Conservation (phyloP, 1,140 invertebrate genomes). For the Apolygus lucorum region DNA sequence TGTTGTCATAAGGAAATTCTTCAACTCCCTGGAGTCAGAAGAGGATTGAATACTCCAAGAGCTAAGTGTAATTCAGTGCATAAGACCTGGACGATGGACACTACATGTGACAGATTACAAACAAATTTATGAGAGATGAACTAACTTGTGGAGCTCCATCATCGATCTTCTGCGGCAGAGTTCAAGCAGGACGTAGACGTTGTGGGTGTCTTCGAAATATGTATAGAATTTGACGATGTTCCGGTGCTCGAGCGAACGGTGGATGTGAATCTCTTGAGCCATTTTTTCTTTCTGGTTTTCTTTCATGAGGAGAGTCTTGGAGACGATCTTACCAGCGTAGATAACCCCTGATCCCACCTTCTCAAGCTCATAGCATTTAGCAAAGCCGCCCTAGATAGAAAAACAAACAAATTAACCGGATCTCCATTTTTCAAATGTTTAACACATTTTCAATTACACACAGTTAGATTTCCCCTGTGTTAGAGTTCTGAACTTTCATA, state of each 20-base stretch:
- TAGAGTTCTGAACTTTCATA: too few relatives aligned
- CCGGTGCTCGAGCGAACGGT: constrained; percentile 72
- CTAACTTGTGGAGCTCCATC: constrained; percentile 77
- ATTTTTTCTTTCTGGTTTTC: constrained; percentile 91
- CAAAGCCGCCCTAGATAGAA: constrained; percentile 86
- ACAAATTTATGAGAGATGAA: too few relatives aligned
- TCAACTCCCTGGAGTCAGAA: too few relatives aligned
- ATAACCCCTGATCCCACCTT: constrained; percentile 65
- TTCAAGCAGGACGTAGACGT: constrained; percentile 95
- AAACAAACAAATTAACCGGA: constrained; percentile 7
- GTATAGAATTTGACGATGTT: constrained; percentile 89
- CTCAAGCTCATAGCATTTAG: constrained; percentile 94
- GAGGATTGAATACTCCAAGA: too few relatives aligned
- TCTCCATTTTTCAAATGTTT: too few relatives aligned
- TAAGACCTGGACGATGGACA: too few relatives aligned
- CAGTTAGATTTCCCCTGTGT: too few relatives aligned
- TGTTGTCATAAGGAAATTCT: too few relatives aligned
- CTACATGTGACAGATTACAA: too few relatives aligned
- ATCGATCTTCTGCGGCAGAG: constrained; percentile 84
- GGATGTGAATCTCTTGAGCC: constrained; percentile 91
- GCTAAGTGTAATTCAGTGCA: too few relatives aligned
- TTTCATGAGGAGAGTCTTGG: constrained; percentile 84
- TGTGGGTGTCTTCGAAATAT: constrained; percentile 88
- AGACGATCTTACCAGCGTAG: constrained; percentile 94
- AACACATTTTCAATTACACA: too few relatives aligned